Evolutionary conservation across 2,113 vertebrate species (phyloP).

Genomic region (Struthidea cinerea): DNA sequence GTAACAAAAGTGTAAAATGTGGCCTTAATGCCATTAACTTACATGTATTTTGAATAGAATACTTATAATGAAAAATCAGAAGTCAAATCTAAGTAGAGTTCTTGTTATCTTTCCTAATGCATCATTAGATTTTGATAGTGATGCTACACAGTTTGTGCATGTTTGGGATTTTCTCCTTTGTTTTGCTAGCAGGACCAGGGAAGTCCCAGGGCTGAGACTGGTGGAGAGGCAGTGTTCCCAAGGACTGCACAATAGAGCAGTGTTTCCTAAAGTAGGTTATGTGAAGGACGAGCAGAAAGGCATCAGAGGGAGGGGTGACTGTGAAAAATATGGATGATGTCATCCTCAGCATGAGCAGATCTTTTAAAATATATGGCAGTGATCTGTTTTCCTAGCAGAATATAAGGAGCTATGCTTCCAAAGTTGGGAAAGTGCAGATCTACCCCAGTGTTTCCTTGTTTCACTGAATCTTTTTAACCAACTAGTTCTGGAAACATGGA

Average conservation of each 20-base stretch:
- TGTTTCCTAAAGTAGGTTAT: conserved; percentile 56
- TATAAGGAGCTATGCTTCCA: not conserved
- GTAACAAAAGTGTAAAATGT: not conserved
- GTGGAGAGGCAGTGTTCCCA: not conserved
- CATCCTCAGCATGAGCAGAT: conserved; percentile 3
- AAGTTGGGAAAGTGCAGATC: not conserved
- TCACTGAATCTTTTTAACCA: not conserved
- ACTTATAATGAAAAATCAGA: not conserved
- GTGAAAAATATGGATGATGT: conserved; percentile 27
- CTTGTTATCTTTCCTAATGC: not conserved
- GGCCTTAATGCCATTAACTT: not conserved
- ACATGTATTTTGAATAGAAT: not conserved
- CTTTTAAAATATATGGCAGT: not conserved
- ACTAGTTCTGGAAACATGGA: not conserved
- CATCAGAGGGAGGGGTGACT: not conserved
- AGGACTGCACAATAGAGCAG: conserved; percentile 31
- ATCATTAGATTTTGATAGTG: not conserved
- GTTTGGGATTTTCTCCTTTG: conserved; percentile 9
- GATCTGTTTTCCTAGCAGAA: not conserved
- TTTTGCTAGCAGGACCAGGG: not conserved
- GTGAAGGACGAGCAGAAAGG: conserved; percentile 9
- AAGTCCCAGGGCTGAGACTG: conserved; percentile 7
- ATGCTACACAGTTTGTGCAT: not conserved
- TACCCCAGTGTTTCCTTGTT: not conserved
- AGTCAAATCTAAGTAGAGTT: not conserved